Evolutionary conservation across 2,113 vertebrate species (phyloP), one percentile per base, ranked within the genome.

Genomic region (Callopanchax toddi): DNA sequence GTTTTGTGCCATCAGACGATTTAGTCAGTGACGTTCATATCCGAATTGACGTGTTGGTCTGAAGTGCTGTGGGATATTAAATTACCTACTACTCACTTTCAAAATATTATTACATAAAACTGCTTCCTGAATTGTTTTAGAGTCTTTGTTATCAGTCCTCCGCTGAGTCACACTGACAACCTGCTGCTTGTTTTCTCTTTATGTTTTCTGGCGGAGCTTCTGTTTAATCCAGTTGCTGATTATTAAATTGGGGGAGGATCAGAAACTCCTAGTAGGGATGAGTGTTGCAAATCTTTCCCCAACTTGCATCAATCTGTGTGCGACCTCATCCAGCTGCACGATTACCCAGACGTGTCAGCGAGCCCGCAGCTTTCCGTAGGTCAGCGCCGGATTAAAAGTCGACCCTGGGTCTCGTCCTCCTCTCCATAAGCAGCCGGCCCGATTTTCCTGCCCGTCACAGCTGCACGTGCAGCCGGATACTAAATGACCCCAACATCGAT

Each of bases 401-500:
- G 4, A 54, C 58, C 53, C 36, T 40, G 0, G 6, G 0, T 1
- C 9, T 6, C 59, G n/a, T 39, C 43, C 50, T 16, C 45, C 18
- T 20, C 25, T 36, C 29, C 40, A 63, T 20, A 57, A 70, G 71
- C 64, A 64, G 16, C 26, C 54, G 34, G 22, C n/a, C 54, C 21
- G 9, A 37, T 37, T 37, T 51, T 40, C 49, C 37, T 26, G 29
- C 43, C 66, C 20, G 46, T 40, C 29, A 10, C 49, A 9, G 36
- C 40, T 26, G 56, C 80, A 87, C 78, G 72, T 86, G 83, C 83
- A 7, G 50, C 60, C 5, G 5, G 37, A 75, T 44, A 45, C 51
- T 22, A 69, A 48, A 67, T 73, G 67, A 78, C 75, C 67, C 57
- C 13, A 5, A 44, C 64, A 76, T 83, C 17, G 44, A 79, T 84